Base-by-base conservation (phyloP, 2,113 vertebrate genomes). In the Pungitius pungitius region DNA sequence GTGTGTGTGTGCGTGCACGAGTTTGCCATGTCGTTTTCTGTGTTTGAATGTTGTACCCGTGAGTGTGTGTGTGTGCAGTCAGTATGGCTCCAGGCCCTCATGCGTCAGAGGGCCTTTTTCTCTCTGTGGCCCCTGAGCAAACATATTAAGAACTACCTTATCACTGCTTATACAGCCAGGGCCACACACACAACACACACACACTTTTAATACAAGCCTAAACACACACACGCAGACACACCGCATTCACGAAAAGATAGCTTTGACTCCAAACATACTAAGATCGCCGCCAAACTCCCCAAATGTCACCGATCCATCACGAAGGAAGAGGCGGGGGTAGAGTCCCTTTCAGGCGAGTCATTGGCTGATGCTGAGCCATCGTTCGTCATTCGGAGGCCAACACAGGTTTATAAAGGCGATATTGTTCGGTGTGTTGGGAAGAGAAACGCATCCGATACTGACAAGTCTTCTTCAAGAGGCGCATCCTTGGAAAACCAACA, bases 401-500 rank as follows among this genome's bases (percentile, higher is more conserved):
- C 58, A 43, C 3, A 3, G 78, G 35, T 69, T 92, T 91, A 94
- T 90, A 93, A 92, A 88, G 9, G 26, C 12, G 0, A 47, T 9
- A 26, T 20, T 1, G 43, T 26, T 52, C 22, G 17, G 10, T 13
- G 33, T 22, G 3, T 63, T 15, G 56, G 72, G 78, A 63, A 75
- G 27, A 66, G 64, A 33, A 52, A 70, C 13, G 3, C n/a, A 14
- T 58, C 24, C 20, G 5, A 74, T 45, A 49, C 47, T 71, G 93
- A 94, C 94, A 94, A 94, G 92, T 93, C 93, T 91, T 93, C 86
- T 86, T 87, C 61, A 88, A 91, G 91, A 91, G 93, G 93, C 75
- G 92, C 93, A 93, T 90, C 87, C 57, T 14, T 61, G 76, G 52
- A 67, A 62, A 40, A 65, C 39, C 45, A 83, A 61, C 66, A 15